phyloP scores from a whole-genome alignment of 1,140 invertebrate species.

The Procambarus virginalis region DNA sequence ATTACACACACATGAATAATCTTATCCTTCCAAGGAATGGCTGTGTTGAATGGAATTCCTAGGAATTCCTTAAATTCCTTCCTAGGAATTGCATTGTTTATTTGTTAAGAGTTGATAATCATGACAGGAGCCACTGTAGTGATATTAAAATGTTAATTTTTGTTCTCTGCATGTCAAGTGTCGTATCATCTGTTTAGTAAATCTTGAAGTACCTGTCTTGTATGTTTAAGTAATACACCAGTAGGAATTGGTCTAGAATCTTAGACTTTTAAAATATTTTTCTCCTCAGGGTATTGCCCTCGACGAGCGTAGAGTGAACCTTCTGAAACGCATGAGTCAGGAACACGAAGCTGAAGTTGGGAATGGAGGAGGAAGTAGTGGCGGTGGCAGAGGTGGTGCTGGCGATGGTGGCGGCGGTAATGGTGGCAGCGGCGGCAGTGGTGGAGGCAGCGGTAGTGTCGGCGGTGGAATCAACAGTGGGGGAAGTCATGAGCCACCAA shows the following conservation, averaged over 20 bases:
- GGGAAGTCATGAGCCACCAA: conserved; percentile 24
- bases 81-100: too few species aligned
- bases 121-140: too few species aligned
- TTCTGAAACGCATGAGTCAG: conserved; percentile 66
- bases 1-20: too few species aligned
- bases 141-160: too few species aligned
- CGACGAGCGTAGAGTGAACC: conserved; percentile 67
- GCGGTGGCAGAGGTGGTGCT: background rate
- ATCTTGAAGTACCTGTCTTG: too few species aligned
- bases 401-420: conserved; percentile 7
- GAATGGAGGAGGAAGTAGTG: conserved; percentile 32
- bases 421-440: conserved; percentile 10
- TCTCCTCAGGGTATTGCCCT: conserved; percentile 44
- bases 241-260: background rate
- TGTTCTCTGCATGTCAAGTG: too few species aligned
- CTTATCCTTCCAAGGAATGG: too few species aligned
- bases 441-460: background rate
- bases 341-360: conserved; percentile 48
- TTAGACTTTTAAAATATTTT: background rate
- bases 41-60: too few species aligned
- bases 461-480: background rate
- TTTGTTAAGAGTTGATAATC: too few species aligned
- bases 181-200: too few species aligned
- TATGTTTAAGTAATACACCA: too few species aligned
- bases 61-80: too few species aligned